phyloP scores from a whole-genome alignment of 2,797 vertebrate species.

The Brachyrhaphis roseni region DNA sequence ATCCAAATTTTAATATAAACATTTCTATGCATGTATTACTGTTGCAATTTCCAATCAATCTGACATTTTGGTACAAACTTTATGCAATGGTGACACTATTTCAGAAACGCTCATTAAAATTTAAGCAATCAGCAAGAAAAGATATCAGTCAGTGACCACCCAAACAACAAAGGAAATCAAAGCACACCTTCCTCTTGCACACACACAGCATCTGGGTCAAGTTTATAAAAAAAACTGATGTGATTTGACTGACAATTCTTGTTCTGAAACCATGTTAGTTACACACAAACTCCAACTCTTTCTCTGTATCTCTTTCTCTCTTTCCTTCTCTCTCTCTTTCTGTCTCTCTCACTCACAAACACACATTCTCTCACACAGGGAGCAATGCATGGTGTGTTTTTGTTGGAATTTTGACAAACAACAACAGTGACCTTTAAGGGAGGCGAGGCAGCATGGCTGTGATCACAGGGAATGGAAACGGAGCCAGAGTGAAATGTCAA shows the following conservation, averaged over 20 bases:
- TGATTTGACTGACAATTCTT: constrained; percentile 60
- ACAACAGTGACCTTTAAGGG: constrained; percentile 85
- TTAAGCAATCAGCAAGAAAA: constrained; percentile 9
- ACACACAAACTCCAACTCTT: constrained; percentile 35
- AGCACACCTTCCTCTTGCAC: background rate
- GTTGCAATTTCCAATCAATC: background rate
- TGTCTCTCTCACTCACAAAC: constrained; percentile 1
- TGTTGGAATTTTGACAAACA: constrained; percentile 84
- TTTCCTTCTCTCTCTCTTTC: background rate
- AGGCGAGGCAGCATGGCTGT: constrained; percentile 82
- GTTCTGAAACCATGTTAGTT: constrained; percentile 50
- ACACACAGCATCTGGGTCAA: constrained; percentile 17
- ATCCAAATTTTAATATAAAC: background rate
- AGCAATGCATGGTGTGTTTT: constrained; percentile 77
- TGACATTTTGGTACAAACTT: background rate
- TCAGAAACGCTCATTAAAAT: background rate
- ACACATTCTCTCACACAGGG: constrained; percentile 46
- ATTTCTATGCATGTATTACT: background rate
- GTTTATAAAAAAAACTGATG: constrained; percentile 30
- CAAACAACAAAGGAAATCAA: background rate
- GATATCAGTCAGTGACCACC: background rate
- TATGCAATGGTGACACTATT: constrained; percentile 1
- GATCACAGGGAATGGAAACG: constrained; percentile 85
- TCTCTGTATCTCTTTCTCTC: background rate
- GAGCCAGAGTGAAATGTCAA: constrained; percentile 87